A percentile compares a stretch with the other conserved stretches of the same genome.
Conservation (phyloP, 2,113 vertebrate genomes). For the Platanista minor region DNA sequence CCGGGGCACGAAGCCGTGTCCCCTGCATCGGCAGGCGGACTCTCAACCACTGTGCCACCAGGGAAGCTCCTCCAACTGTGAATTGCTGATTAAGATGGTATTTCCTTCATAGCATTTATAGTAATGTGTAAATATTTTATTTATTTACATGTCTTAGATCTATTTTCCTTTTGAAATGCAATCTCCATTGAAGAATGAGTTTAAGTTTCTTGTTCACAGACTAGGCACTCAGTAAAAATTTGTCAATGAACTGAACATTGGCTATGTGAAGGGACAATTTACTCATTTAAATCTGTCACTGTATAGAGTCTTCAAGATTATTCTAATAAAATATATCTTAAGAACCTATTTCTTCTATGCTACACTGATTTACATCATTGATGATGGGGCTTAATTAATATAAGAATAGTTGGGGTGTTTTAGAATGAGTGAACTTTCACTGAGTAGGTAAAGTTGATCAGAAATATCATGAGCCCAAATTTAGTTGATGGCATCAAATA, state of each 20-base stretch:
- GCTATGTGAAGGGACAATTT: background rate
- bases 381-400: background rate
- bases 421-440: background rate
- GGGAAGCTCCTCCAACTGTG: background rate
- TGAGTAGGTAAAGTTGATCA: background rate
- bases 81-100: background rate
- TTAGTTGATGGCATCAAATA: background rate
- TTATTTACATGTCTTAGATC: background rate
- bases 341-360: background rate
- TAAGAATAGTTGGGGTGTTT: background rate
- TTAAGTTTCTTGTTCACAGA: background rate
- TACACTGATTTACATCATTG: background rate
- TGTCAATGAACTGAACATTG: background rate
- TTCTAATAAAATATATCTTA: conserved; percentile 1
- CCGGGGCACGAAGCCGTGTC: no score
- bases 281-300: background rate
- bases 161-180: background rate
- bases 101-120: background rate
- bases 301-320: background rate
- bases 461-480: background rate
- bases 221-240: background rate
- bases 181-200: background rate
- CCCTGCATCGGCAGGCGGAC: no score
- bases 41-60: no score
- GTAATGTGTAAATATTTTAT: background rate